A percentile compares a stretch with the other conserved stretches of the same genome.
These are phyloP conservation scores for Caenorhabditis briggsae DNA, from an alignment of 1,140 invertebrate species.

Conservation along the genomic window DNA sequence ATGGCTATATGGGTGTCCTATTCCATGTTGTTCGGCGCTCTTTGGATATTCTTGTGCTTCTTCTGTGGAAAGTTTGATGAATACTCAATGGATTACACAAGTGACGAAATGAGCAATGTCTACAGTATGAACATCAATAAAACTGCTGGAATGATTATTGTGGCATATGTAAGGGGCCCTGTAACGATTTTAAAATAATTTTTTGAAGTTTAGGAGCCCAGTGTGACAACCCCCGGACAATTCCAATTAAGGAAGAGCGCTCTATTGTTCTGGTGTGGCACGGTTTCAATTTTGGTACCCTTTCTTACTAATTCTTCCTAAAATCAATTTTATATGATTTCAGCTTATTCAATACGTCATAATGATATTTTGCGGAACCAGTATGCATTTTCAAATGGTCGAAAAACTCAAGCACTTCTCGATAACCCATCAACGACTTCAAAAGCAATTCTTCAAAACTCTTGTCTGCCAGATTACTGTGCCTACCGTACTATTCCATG, in stretches of 20 bases:
- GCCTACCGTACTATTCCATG: not conserved
- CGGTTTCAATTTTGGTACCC: not conserved
- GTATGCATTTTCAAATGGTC: constrained; percentile 32
- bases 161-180: not conserved
- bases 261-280: constrained; percentile 12
- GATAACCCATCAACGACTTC: not conserved
- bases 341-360: constrained; percentile 3
- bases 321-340: not conserved
- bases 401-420: constrained; percentile 29
- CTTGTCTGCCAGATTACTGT: constrained; percentile 21
- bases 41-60: not conserved
- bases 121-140: not conserved
- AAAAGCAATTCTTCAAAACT: constrained; percentile 26
- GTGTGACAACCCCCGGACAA: not conserved
- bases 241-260: not conserved
- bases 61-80: constrained; percentile 33
- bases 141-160: constrained; percentile 44
- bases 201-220: not conserved
- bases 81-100: constrained; percentile 7
- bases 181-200: no score
- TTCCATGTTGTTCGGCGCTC: not conserved
- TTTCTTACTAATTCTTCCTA: no score
- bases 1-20: not conserved
- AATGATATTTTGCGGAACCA: constrained; percentile 17
- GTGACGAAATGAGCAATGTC: not conserved